Evolutionary conservation across 1,140 invertebrate genomes (phyloP).

Genomic region (Hydropsyche tenuis): DNA sequence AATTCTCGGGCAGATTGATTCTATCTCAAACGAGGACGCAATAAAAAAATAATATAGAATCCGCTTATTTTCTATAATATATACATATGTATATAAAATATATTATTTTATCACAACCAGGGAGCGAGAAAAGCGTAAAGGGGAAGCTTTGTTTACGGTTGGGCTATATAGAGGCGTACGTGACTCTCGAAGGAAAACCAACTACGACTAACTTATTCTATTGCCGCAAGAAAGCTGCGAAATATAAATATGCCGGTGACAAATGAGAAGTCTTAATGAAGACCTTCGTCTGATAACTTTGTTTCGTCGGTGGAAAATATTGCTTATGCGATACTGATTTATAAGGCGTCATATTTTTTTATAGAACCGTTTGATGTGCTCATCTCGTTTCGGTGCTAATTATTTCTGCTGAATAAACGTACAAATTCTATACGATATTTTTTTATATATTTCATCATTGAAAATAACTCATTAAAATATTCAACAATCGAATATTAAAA

Average conservation of each 20-base stretch:
- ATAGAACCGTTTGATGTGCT: too few species aligned
- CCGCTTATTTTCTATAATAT: not conserved
- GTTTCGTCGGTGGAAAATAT: not conserved
- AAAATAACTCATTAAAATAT: too few species aligned
- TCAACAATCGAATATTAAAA: too few species aligned
- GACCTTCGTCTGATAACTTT: not conserved
- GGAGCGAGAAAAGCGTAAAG: not conserved
- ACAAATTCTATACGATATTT: too few species aligned
- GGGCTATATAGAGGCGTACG: constrained; percentile 3
- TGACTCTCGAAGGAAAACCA: not conserved
- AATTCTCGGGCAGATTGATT: too few species aligned
- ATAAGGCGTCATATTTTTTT: too few species aligned
- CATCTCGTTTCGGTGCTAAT: too few species aligned
- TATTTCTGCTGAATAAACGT: too few species aligned
- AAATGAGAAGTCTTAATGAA: constrained; percentile 21
- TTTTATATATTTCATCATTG: too few species aligned
- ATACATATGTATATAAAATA: not conserved
- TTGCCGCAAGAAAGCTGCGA: constrained; percentile 9
- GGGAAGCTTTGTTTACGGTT: constrained; percentile 17
- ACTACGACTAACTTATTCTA: constrained; percentile 10
- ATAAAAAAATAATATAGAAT: not conserved
- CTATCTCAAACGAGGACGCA: too few species aligned
- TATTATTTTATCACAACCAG: not conserved
- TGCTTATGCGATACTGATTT: not conserved
- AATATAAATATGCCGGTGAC: not conserved